A percentile compares a stretch with the other conserved stretches of the same genome.
Conservation (phyloP, 2,113 vertebrate species). For the Delphinapterus leucas region DNA sequence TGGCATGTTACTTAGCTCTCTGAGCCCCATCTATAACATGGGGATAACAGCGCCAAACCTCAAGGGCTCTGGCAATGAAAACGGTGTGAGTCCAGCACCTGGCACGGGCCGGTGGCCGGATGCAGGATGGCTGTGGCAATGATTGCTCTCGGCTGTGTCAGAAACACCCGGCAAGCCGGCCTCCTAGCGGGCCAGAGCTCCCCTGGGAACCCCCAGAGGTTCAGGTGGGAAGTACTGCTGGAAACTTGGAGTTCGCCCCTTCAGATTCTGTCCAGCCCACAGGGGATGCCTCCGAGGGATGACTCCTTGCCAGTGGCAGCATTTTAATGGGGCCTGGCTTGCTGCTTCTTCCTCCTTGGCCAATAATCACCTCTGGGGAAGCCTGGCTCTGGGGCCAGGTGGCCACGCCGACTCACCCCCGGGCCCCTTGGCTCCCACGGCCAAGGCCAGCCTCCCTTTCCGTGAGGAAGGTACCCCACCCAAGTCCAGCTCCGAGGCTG, state of each 20-base stretch:
- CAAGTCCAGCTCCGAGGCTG: neutral
- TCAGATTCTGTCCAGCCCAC: neutral
- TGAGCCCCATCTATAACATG: neutral
- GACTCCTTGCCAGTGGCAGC: neutral
- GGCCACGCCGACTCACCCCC: neutral
- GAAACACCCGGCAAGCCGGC: neutral
- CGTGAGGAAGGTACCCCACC: neutral
- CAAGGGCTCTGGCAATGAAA: neutral
- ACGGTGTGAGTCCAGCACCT: neutral
- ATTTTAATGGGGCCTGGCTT: conserved; percentile 17
- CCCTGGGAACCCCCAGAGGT: neutral
- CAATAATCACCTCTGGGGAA: conserved; percentile 40
- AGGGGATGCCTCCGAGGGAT: neutral
- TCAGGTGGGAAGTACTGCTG: neutral
- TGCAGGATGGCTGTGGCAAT: neutral
- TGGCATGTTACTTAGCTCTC: neutral
- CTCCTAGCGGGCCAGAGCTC: neutral
- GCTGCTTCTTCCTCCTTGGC: neutral
- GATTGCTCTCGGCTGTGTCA: neutral
- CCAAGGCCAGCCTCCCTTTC: neutral
- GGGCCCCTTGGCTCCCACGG: neutral
- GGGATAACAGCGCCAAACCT: neutral
- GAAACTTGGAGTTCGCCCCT: neutral
- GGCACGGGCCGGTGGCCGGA: fast-evolving
- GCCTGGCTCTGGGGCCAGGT: neutral